These are phyloP conservation scores for Tiphia femorata DNA, from an alignment of 2,888 invertebrate genomes.

Conservation along the genomic window DNA sequence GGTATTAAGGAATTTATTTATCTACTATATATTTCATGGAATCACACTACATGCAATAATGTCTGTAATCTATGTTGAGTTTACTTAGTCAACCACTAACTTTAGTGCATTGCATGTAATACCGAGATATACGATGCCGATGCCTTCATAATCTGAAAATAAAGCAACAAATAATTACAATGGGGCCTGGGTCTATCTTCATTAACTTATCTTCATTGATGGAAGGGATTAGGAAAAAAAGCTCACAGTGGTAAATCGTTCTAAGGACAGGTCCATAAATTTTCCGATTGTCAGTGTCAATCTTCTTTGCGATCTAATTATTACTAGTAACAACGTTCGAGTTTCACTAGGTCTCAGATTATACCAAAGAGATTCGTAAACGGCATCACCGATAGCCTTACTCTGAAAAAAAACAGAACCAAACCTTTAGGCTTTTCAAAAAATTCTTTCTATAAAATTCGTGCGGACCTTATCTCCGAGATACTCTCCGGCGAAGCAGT, in stretches of 20 bases:
- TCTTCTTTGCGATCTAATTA: constrained; percentile 25
- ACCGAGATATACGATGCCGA: constrained; percentile 27
- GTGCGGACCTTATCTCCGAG: constrained; percentile 37
- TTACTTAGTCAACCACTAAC: too few species aligned
- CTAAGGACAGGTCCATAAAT: constrained; percentile 21
- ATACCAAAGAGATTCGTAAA: constrained; percentile 32
- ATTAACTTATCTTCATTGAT: too few species aligned
- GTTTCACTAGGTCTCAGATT: constrained; percentile 16
- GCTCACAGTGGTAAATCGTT: constrained; percentile 24
- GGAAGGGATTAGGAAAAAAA: not conserved
- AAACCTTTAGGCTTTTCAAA: too few species aligned
- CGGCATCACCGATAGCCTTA: constrained; percentile 9
- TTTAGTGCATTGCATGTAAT: constrained; percentile 24
- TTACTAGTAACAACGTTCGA: constrained; percentile 16
- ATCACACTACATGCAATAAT: too few species aligned
- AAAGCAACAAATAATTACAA: constrained; percentile 2
- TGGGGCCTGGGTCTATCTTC: too few species aligned
- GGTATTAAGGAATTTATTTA: too few species aligned
- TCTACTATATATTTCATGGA: too few species aligned
- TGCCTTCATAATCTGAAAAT: constrained; percentile 24
- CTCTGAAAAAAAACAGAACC: constrained; percentile 24
- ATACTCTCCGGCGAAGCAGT: constrained; percentile 45
- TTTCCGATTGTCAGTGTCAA: constrained; percentile 23
- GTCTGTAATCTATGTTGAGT: too few species aligned
- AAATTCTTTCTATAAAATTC: too few species aligned